Evolutionary conservation across 2,113 vertebrate genomes (phyloP).

Genomic region (Protobothrops flavoviridis): DNA sequence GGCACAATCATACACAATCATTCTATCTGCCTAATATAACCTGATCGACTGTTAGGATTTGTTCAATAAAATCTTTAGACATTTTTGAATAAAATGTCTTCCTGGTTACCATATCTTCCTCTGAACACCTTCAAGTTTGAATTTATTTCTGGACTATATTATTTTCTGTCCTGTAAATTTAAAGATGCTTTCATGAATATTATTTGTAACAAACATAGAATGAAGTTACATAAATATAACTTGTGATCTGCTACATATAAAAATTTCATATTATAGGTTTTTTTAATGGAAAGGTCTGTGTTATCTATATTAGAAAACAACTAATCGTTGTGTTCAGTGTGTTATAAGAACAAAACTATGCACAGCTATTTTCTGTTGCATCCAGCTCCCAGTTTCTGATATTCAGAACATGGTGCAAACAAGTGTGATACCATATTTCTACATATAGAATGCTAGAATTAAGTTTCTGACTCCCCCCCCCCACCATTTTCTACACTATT

Average conservation of each 20-base stretch:
- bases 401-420: not conserved
- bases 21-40: not conserved
- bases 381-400: not conserved
- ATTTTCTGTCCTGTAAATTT: not conserved
- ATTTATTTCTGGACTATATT: not conserved
- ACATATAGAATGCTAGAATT: not conserved
- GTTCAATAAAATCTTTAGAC: not conserved
- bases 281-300: not conserved
- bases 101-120: not conserved
- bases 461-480: not conserved
- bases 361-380: no score
- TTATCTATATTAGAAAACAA: not conserved
- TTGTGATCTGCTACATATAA: not conserved
- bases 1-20: not conserved
- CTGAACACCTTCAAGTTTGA: not conserved
- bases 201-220: not conserved
- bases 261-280: conserved; percentile 4
- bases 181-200: not conserved
- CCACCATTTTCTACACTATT: no score
- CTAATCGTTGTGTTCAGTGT: not conserved
- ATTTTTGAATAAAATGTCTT: not conserved
- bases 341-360: no score
- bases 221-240: not conserved
- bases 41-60: not conserved
- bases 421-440: not conserved